Evolutionary conservation across 2,113 vertebrate genomes (phyloP).

Genomic region (Calyptommatus sinebrachiatus): DNA sequence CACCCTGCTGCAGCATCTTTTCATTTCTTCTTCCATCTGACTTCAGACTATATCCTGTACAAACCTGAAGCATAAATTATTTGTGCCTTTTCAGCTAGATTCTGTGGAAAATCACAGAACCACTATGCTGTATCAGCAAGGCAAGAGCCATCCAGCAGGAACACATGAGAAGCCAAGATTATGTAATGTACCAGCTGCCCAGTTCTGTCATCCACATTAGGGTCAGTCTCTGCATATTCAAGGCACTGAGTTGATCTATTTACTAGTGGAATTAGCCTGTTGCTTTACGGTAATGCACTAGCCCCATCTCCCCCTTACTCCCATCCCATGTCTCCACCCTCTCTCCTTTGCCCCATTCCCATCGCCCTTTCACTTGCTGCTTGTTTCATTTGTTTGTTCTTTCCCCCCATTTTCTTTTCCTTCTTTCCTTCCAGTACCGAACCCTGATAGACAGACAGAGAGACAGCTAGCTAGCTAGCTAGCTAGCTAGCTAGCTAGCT

Average conservation of each 20-base stretch:
- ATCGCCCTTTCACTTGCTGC: too few relatives aligned
- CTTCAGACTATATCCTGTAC: background rate
- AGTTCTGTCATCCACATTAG: constrained; percentile 6
- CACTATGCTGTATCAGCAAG: constrained; percentile 1
- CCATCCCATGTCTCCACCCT: too few relatives aligned
- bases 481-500: too few relatives aligned
- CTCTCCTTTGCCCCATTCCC: too few relatives aligned
- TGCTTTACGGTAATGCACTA: too few relatives aligned
- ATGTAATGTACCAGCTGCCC: constrained; percentile 47
- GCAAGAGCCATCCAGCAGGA: background rate
- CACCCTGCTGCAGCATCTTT: background rate
- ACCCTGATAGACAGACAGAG: too few relatives aligned
- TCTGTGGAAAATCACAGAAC: background rate
- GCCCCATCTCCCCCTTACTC: too few relatives aligned
- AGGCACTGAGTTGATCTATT: background rate
- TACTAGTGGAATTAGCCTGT: background rate
- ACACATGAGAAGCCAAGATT: constrained; percentile 11
- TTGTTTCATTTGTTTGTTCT: too few relatives aligned
- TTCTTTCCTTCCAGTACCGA: too few relatives aligned
- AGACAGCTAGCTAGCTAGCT: too few relatives aligned
- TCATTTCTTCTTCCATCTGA: constrained; percentile 5
- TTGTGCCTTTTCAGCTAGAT: background rate
- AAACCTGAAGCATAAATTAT: constrained; percentile 19
- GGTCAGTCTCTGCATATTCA: constrained; percentile 20
- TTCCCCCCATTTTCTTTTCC: too few relatives aligned